Base-by-base conservation (phyloP, 2,113 vertebrate genomes). In the Meles meles region DNA sequence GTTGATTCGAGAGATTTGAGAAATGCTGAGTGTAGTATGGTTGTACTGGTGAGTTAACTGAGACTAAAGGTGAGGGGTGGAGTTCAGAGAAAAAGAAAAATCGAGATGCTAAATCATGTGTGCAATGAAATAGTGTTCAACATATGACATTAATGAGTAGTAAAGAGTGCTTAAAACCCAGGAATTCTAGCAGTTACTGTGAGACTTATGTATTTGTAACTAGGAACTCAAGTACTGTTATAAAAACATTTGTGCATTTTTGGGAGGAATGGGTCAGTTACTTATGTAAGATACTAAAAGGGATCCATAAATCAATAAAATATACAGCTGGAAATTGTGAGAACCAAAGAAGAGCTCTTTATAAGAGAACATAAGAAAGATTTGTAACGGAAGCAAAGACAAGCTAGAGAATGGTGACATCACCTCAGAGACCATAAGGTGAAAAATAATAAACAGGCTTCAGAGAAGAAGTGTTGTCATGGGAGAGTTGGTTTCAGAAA, bases 401-500 rank as follows among this genome's bases (percentile, higher is more conserved):
- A 92, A 69, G 69, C 14, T 57, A 71, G 5, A 90, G 31, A 81
- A 74, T 37, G 31, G 29, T 72, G 88, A 89, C 57, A 95, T 82
- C 15, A 52, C 72, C 49, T 86, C 18, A 18, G 84, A 96, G 59
- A 88, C 39, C 27, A 39, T 7, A 63, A 88, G 39, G 47, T 85
- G 63, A 81, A 77, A 96, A 85, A 88, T 44, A 94, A 96, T 76
- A 76, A 84, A 74, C 37, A 52, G 57, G 27, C 42, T 93, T 84
- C 52, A 85, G 13, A 34, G 59, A 89, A 88, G 44, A 77, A 63
- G 63, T 67, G 59, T 69, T 71, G 39, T 95, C 52, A 89, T 49
- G 37, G 17, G 27, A 65, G 23, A 82, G 65, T 0, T 79, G n/a
- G 25, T 55, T 94, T 92, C 82, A 57, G 31, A 65, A 96, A 85